Evolutionary conservation across 2,888 invertebrate species (phyloP).

Genomic region (Agrochola circellaris): DNA sequence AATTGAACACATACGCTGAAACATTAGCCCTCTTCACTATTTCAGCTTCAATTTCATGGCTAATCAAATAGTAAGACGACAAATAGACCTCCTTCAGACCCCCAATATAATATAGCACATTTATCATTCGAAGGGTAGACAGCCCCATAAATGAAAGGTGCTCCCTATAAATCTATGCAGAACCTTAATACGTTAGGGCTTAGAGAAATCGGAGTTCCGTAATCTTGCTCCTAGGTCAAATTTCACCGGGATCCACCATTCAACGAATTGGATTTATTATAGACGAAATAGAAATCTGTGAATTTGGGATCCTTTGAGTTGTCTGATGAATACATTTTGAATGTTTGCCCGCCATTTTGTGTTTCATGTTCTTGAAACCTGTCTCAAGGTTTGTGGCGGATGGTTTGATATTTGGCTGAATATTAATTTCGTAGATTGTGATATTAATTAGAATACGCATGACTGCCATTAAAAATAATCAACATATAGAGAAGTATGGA

Average conservation of each 20-base stretch:
- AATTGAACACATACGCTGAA: too few species aligned
- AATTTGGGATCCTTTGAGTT: constrained; percentile 49
- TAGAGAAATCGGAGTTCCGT: constrained; percentile 55
- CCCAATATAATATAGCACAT: constrained; percentile 64
- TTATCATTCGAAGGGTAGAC: constrained; percentile 64
- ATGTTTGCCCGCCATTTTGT: constrained; percentile 19
- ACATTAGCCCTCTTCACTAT: constrained; percentile 11
- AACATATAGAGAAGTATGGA: too few species aligned
- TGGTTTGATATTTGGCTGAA: background rate
- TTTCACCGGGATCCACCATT: constrained; percentile 50
- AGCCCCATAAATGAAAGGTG: constrained; percentile 66
- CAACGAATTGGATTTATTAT: constrained; percentile 54
- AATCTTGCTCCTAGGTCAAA: constrained; percentile 51
- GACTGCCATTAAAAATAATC: too few species aligned
- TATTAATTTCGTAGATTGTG: background rate
- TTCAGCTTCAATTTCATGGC: constrained; percentile 63
- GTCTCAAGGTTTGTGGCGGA: background rate
- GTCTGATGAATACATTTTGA: constrained; percentile 44
- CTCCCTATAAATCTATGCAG: constrained; percentile 65
- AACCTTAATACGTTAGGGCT: constrained; percentile 64
- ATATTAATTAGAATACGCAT: background rate
- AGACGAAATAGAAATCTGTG: constrained; percentile 55
- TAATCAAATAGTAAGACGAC: constrained; percentile 63
- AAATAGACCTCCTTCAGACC: constrained; percentile 52
- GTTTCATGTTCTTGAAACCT: constrained; percentile 18